Evolutionary conservation across 2,113 vertebrate species (phyloP), one percentile per base, ranked within the genome.

Genomic region (Xiphorhynchus elegans): DNA sequence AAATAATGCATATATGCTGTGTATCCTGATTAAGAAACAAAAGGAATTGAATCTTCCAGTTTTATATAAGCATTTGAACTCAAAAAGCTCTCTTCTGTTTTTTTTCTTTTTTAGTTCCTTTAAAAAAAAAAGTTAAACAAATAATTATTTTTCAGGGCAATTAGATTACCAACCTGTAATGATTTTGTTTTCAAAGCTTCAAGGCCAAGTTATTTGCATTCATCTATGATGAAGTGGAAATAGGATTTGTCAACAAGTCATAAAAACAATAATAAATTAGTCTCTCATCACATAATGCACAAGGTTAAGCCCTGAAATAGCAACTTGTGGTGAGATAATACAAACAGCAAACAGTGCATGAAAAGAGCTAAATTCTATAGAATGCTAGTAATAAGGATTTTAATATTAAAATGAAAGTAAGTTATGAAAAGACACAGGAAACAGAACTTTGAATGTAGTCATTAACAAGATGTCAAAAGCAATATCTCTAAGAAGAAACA

Each of bases 231-330:
- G 76, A 97, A 94, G 86, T 56, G 49, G 75, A 97, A 97, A 95
- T 91, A 91, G 68, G 68, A 94, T 96, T 96, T 98, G 89, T 96
- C 96, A 97, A 77, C 60, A 92, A 64, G 72, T 97, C 90, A 89
- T 90, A 93, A 97, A 91, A 87, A 76, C 44, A 91, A 59, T 72
- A 94, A 91, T 93, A 96, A 96, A 97, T 97, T 96, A 93, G 74
- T 90, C 77, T 97, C 87, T 91, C 91, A 96, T 93, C 82, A 83
- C 74, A 76, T 94, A 94, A 96, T 96, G 63, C 85, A 87, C 20
- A 95, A 73, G 69, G 31, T 56, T 87, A 89, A 86, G n/a, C 67
- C 66, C 91, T 94, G 64, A 55, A 93, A 85, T 87, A 96, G 96
- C 50, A 94, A 90, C 49, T 94, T 89, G 62, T 47, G 17, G 37